phyloP scores from a whole-genome alignment of 2,888 invertebrate genomes.

The Eupithecia inturbata region DNA sequence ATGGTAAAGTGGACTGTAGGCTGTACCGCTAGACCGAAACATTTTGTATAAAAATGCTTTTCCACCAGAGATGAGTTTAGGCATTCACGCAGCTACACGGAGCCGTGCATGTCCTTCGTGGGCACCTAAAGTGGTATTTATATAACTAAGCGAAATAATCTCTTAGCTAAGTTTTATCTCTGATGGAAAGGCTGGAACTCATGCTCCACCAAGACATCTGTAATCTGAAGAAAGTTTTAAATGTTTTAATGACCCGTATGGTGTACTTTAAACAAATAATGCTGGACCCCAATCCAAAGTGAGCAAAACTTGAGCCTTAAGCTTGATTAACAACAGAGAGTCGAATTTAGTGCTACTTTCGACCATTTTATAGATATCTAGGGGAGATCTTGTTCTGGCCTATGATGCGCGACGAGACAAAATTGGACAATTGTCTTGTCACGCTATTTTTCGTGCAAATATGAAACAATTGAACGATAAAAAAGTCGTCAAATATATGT shows the following conservation, averaged over 20 bases:
- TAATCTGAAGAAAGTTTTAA: not conserved
- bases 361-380: not conserved
- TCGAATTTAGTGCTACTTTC: not conserved
- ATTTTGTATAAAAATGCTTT: not conserved
- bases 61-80: not conserved
- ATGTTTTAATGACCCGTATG: not conserved
- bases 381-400: not conserved
- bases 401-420: not conserved
- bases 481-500: too few species aligned
- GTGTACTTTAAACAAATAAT: not conserved
- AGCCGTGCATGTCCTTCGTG: not conserved
- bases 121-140: not conserved
- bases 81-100: not conserved
- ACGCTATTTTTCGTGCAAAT: not conserved
- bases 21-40: not conserved
- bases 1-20: not conserved
- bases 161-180: not conserved
- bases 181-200: not conserved
- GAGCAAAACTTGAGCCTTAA: not conserved
- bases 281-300: not conserved
- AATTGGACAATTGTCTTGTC: not conserved
- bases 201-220: not conserved
- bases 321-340: not conserved
- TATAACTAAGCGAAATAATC: not conserved
- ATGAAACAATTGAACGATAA: not conserved